phyloP scores from a whole-genome alignment of 2,113 vertebrate genomes.

The Notarius quadriscutis region DNA sequence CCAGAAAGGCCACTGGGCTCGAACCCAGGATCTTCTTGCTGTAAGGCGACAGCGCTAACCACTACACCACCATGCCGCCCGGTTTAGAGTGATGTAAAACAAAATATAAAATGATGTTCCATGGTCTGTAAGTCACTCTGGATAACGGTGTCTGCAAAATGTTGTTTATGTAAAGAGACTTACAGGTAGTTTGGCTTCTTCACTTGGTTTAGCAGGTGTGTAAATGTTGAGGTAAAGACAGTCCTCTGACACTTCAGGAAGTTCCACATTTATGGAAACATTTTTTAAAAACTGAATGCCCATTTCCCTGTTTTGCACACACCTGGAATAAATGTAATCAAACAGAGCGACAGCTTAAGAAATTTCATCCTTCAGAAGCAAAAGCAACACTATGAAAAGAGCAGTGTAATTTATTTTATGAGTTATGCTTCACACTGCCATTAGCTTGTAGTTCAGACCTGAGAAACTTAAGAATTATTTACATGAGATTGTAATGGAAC shows the following conservation, averaged over 20 bases:
- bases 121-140: neutral
- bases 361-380: neutral
- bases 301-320: constrained; percentile 50
- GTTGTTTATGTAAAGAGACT: constrained; percentile 30
- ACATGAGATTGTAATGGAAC: neutral
- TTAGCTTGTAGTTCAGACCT: too few species aligned
- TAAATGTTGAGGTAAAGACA: constrained; percentile 78
- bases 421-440: neutral
- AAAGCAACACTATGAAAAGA: neutral
- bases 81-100: neutral
- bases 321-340: constrained; percentile 59
- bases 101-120: neutral
- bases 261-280: accelerated
- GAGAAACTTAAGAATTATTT: neutral
- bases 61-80: too few species aligned
- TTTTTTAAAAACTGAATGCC: accelerated
- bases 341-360: neutral
- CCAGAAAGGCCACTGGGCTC: too few species aligned
- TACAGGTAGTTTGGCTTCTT: constrained; percentile 70
- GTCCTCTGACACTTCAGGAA: constrained; percentile 72
- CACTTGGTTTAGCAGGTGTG: constrained; percentile 64
- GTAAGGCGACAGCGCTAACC: too few species aligned
- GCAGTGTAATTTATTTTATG: neutral
- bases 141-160: neutral
- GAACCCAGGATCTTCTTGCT: too few species aligned